Conservation (phyloP, 2,113 vertebrate species). For the Danio rerio region GRCz12tu NC_133189.1:16781501-16782000, state of each 20-base stretch:
- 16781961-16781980: constrained; percentile 79
- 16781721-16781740: constrained; percentile 62
- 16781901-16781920: constrained; percentile 67
- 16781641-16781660: neutral
- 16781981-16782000: constrained; percentile 69
- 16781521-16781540: no score
- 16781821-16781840: constrained; percentile 66
- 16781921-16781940: constrained; percentile 67
- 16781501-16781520: no score
- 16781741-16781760: constrained; percentile 46
- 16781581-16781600: no score
- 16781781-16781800: constrained; percentile 73
- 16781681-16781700: constrained; percentile 38
- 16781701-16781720: constrained; percentile 10
- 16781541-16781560: no score
- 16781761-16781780: constrained; percentile 62
- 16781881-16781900: constrained; percentile 58
- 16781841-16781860: constrained; percentile 70
- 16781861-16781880: constrained; percentile 56
- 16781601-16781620: no score
- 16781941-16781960: constrained; percentile 75
- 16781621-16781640: neutral
- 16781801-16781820: constrained; percentile 68
- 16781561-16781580: no score
- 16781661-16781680: neutral